Conservation (phyloP, 1,140 invertebrate species). For the Belonocnema kinseyi region DNA sequence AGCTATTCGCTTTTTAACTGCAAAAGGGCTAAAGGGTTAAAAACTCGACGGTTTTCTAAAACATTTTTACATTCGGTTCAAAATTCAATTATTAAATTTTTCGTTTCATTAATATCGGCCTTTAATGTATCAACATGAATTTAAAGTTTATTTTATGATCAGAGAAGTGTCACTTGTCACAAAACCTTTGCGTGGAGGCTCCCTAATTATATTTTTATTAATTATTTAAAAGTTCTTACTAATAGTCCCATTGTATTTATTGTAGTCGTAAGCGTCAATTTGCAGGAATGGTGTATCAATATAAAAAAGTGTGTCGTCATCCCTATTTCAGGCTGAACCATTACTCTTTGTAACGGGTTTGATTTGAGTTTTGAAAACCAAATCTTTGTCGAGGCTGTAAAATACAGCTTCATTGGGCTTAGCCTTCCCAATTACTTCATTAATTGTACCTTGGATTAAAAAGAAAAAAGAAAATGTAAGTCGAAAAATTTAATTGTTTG, state of each 20-base stretch:
- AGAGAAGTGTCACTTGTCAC: too few relatives aligned
- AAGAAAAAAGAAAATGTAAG: conserved; percentile 7
- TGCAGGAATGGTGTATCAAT: conserved; percentile 83
- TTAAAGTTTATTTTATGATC: too few relatives aligned
- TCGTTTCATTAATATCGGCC: too few relatives aligned
- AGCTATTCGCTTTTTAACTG: too few relatives aligned
- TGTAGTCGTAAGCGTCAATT: conserved; percentile 82
- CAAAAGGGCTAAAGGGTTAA: too few relatives aligned
- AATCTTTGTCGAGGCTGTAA: conserved; percentile 74
- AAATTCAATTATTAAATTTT: too few relatives aligned
- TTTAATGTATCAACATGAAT: too few relatives aligned
- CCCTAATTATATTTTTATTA: conserved; percentile 48
- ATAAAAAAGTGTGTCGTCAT: conserved; percentile 84
- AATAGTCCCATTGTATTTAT: conserved; percentile 60
- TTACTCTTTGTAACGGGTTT: conserved; percentile 84
- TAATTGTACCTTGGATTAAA: conserved; percentile 82
- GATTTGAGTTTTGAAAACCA: conserved; percentile 65
- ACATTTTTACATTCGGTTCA: too few relatives aligned
- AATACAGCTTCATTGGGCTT: conserved; percentile 72
- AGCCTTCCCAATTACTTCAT: conserved; percentile 75
- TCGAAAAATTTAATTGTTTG: too few relatives aligned
- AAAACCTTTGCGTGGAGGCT: too few relatives aligned
- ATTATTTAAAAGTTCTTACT: conserved; percentile 68
- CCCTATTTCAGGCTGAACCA: conserved; percentile 86
- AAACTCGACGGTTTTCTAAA: too few relatives aligned